Conservation (phyloP, 2,888 invertebrate genomes). For the Pammene fasciana region DNA sequence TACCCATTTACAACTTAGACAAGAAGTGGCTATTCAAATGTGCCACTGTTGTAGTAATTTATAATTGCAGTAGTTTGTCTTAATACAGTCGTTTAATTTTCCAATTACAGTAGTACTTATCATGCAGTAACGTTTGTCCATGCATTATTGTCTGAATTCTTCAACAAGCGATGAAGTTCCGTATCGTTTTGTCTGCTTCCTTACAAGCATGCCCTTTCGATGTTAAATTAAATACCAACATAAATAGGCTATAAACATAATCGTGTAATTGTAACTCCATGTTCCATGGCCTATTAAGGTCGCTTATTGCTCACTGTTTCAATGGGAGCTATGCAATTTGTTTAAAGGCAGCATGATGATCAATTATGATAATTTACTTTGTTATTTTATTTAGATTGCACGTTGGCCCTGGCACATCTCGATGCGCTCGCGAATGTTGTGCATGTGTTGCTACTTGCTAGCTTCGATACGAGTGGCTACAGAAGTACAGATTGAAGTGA, state of each 20-base stretch:
- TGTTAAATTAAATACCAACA: conserved; percentile 18
- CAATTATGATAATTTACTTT: conserved; percentile 27
- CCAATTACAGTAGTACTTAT: conserved; percentile 14
- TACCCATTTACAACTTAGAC: conserved; percentile 37
- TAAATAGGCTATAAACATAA: conserved; percentile 34
- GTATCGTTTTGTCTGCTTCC: conserved; percentile 31
- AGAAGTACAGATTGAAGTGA: neutral
- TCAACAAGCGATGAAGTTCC: conserved; percentile 23
- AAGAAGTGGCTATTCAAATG: conserved; percentile 24
- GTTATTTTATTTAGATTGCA: conserved; percentile 57
- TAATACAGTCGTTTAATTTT: neutral
- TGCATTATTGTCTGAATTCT: conserved; percentile 30
- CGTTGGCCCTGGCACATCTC: conserved; percentile 68
- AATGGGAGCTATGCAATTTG: conserved; percentile 26
- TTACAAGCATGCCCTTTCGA: conserved; percentile 27
- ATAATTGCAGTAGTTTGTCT: conserved; percentile 1
- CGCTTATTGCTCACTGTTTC: conserved; percentile 19
- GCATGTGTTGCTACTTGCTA: neutral
- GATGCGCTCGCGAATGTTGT: conserved; percentile 38
- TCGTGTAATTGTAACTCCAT: conserved; percentile 24
- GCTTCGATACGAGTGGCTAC: neutral
- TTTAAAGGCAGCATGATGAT: conserved; percentile 4
- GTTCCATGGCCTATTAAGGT: conserved; percentile 19
- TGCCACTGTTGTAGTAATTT: conserved; percentile 15
- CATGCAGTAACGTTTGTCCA: conserved; percentile 12